Percentiles rank a stretch among this genome's conserved stretches.
Conservation (phyloP, 2,888 invertebrate species). For the Heliconius ethilla region DNA sequence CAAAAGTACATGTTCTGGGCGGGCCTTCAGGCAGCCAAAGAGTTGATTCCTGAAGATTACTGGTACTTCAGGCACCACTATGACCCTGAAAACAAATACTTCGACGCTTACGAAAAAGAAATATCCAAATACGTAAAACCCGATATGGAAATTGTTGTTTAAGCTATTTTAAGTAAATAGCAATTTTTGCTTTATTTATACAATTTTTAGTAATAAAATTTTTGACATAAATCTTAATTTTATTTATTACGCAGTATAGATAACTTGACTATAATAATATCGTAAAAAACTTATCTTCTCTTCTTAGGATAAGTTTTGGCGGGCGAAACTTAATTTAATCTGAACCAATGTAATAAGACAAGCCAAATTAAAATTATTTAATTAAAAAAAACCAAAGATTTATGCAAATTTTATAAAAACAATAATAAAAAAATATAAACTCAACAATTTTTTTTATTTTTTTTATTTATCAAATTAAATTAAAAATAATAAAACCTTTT, state of each 20-base stretch:
- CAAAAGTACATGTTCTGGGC: slow-evolving; percentile 41
- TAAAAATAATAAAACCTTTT: not conserved
- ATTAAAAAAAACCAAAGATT: not conserved
- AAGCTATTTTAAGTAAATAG: not conserved
- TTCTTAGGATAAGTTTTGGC: too few species aligned
- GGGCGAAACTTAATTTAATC: too few species aligned
- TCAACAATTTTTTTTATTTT: too few species aligned
- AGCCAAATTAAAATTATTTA: not conserved
- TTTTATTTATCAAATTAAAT: not conserved
- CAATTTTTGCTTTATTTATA: not conserved
- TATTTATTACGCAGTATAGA: too few species aligned
- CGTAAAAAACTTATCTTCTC: too few species aligned
- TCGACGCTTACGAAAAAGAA: slow-evolving; percentile 68
- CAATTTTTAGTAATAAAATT: not conserved
- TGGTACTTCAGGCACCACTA: slow-evolving; percentile 73
- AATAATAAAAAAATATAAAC: not conserved
- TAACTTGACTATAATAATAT: too few species aligned
- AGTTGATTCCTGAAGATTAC: slow-evolving; percentile 74
- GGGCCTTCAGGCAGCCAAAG: slow-evolving; percentile 64
- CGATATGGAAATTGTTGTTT: not conserved
- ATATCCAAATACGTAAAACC: slow-evolving; percentile 16
- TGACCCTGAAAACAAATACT: slow-evolving; percentile 83
- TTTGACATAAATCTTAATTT: not conserved
- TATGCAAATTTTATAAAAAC: not conserved
- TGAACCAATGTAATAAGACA: not conserved